A percentile compares a stretch with the other conserved stretches of the same genome.
phyloP scores from a whole-genome alignment of 2,888 invertebrate genomes.

The Oithona nana region DNA sequence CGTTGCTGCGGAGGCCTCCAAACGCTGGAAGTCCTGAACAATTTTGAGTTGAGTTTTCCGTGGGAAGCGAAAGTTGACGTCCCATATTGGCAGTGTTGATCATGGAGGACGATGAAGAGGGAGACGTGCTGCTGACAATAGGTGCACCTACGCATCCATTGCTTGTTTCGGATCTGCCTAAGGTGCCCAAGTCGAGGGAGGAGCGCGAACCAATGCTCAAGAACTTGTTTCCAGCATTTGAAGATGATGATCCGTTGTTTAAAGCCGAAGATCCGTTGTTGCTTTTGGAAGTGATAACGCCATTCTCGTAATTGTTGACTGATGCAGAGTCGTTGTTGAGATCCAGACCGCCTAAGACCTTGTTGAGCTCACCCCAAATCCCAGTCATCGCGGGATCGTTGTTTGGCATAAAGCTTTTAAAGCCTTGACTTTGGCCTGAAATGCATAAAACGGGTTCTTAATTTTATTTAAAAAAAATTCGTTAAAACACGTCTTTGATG shows the following conservation, averaged over 20 bases:
- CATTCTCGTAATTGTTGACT: neutral
- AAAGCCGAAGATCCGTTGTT: neutral
- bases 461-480: too few species aligned
- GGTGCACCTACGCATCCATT: neutral
- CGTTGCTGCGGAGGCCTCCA: too few species aligned
- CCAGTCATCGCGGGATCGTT: neutral
- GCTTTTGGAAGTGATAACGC: neutral
- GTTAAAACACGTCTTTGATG: too few species aligned
- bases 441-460: too few species aligned
- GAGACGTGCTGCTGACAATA: neutral
- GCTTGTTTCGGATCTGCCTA: neutral
- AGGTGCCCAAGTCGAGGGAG: constrained; percentile 9
- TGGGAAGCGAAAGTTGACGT: neutral
- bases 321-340: neutral
- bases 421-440: too few species aligned
- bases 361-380: constrained; percentile 16
- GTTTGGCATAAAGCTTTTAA: too few species aligned
- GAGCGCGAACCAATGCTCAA: constrained; percentile 12
- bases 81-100: constrained; percentile 3
- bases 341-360: constrained; percentile 14
- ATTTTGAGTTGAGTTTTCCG: neutral
- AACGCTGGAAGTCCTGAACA: too few species aligned
- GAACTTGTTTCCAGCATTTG: neutral
- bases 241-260: neutral
- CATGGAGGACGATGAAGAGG: neutral